Base-by-base conservation (phyloP, 2,113 vertebrate genomes). In the Hystrix brachyura region DNA sequence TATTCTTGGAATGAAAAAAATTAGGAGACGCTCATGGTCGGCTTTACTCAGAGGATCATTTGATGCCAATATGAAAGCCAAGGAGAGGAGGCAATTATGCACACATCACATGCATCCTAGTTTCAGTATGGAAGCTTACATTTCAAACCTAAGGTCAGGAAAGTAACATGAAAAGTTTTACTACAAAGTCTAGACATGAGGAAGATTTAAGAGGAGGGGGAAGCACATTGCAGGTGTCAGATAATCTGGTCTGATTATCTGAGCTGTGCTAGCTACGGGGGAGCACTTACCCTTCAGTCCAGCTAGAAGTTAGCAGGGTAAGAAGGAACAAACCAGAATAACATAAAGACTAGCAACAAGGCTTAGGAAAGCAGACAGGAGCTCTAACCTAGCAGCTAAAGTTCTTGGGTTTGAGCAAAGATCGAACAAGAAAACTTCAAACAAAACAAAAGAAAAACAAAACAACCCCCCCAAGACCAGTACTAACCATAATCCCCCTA, bases 241-340 rank as follows among this genome's bases (percentile, higher is more conserved):
- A 99, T 99, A 99, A 99, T 99, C 99, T 98, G 98, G 98, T 98
- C 99, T 99, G 99, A 99, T 99, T 99, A 99, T 99, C 99, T 99
- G 99, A 99, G 99, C 99, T 99, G 99, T 99, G 99, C 99, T 99
- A 98, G 98, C 99, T 99, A 99, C 98, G 99, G 99, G 99, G 99
- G 99, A 99, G 99, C 99, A 99, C 99, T 99, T 99, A 99, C 99
- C 99, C 99, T 99, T 99, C 98, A 99, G 99, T 99, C 99, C 99
- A 99, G 99, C 99, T 99, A 99, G 99, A 99, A 99, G 99, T 99
- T 99, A 99, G 99, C 99, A 99, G 99, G 99, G 99, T 99, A 99
- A 99, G 99, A 99, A 99, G 99, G 99, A 99, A 99, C 99, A 99
- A 99, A 99, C 99, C 99, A 99, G 99, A 99, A 99, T 99, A 99